A percentile compares a stretch with the other conserved stretches of the same genome.
Evolutionary conservation across 2,113 vertebrate genomes (phyloP).

Genomic region (Peromyscus leucopus): DNA sequence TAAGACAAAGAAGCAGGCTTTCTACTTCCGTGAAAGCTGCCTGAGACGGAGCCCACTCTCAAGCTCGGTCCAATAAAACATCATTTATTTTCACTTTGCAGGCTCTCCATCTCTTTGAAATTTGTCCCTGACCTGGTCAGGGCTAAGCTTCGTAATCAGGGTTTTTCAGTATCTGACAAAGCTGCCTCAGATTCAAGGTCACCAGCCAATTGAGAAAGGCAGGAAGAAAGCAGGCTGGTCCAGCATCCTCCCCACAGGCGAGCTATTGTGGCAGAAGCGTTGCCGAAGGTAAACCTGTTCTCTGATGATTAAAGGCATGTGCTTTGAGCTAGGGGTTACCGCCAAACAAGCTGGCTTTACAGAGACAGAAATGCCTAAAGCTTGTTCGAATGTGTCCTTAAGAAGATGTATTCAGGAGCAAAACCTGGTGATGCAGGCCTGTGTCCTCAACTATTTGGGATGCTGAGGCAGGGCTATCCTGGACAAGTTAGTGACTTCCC

Average conservation of each 20-base stretch:
- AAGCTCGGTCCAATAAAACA: not conserved
- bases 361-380: not conserved
- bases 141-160: conserved; percentile 38
- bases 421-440: not conserved
- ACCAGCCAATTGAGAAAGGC: not conserved
- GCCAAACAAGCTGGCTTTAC: not conserved
- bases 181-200: not conserved
- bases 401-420: not conserved
- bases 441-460: not conserved
- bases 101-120: conserved; percentile 32
- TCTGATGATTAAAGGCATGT: not conserved
- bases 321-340: conserved; percentile 10
- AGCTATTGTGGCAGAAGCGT: not conserved
- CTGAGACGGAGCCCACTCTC: not conserved
- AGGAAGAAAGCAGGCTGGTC: not conserved
- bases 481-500: not conserved
- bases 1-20: conserved; percentile 7
- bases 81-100: not conserved
- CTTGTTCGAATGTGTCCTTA: not conserved
- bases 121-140: conserved; percentile 43
- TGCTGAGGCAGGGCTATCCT: not conserved
- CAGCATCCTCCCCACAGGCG: accelerated
- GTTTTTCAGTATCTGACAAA: conserved; percentile 47
- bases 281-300: not conserved
- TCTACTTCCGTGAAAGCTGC: not conserved